Percentiles rank a stretch among this genome's conserved stretches.
These are phyloP conservation scores for Glaucomys volans DNA, from an alignment of 2,113 vertebrate genomes.

Conservation along the genomic window DNA sequence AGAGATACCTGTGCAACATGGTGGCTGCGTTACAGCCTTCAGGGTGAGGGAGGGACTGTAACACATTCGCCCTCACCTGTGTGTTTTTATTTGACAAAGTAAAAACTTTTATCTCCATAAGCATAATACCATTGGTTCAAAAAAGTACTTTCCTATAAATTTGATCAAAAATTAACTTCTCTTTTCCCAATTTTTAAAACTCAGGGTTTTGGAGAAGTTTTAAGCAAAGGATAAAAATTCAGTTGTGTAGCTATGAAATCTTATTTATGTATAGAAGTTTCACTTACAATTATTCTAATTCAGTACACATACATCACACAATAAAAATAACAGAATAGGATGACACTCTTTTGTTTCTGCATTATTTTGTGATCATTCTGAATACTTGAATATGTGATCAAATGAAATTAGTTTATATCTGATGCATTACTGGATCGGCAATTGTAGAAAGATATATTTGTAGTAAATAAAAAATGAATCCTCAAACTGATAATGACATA, in stretches of 20 bases:
- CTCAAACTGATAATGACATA: constrained; percentile 31
- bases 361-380: background rate
- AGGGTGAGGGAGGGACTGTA: background rate
- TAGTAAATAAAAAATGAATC: constrained; percentile 32
- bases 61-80: background rate
- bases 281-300: constrained; percentile 7
- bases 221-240: background rate
- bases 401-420: background rate
- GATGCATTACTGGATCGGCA: background rate
- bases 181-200: constrained; percentile 13
- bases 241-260: background rate
- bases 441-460: constrained; percentile 40
- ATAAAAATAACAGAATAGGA: background rate
- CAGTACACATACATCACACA: background rate
- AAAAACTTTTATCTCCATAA: background rate
- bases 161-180: background rate
- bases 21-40: background rate
- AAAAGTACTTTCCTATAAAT: background rate
- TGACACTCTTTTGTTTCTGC: background rate
- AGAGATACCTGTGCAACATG: background rate
- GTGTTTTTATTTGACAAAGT: background rate
- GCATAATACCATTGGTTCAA: background rate
- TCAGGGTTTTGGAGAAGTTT: background rate
- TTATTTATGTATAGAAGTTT: background rate
- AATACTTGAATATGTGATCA: constrained; percentile 33